phyloP scores from a whole-genome alignment of 2,888 invertebrate genomes.

The Cylloceria caligata region DNA sequence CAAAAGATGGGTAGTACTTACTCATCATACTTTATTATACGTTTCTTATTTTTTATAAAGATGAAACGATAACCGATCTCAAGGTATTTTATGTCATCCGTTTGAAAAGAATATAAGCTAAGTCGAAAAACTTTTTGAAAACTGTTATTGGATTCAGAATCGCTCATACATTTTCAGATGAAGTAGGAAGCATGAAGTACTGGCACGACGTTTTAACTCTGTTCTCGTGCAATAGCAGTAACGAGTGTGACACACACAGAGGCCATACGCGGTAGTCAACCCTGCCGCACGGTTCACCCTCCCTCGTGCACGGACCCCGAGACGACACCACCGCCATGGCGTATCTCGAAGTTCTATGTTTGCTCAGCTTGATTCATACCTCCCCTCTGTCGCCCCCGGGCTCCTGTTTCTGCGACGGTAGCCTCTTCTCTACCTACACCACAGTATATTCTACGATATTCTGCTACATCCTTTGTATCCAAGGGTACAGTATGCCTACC shows the following conservation, averaged over 20 bases:
- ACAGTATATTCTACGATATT: slow-evolving; percentile 58
- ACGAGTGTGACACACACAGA: slow-evolving; percentile 24
- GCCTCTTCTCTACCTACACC: slow-evolving; percentile 71
- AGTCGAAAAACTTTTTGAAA: neutral
- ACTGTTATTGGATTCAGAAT: slow-evolving; percentile 14
- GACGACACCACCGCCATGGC: slow-evolving; percentile 74
- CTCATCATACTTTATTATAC: neutral
- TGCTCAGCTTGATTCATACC: slow-evolving; percentile 84
- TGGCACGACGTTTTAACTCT: slow-evolving; percentile 41
- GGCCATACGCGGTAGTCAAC: slow-evolving; percentile 38
- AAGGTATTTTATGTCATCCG: neutral
- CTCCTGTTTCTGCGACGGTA: slow-evolving; percentile 47
- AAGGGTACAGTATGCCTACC: slow-evolving; percentile 45
- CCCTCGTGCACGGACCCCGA: slow-evolving; percentile 65
- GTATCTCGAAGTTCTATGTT: slow-evolving; percentile 84
- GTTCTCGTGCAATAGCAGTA: slow-evolving; percentile 4
- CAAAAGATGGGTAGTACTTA: neutral
- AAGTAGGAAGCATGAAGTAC: slow-evolving; percentile 15
- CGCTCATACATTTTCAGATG: neutral
- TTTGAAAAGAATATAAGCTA: neutral
- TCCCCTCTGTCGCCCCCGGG: slow-evolving; percentile 69
- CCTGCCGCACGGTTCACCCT: slow-evolving; percentile 54
- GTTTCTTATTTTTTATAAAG: neutral
- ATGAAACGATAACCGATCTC: neutral
- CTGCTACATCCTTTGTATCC: slow-evolving; percentile 41